Conservation (phyloP, 2,888 invertebrate species). For the Allacma fusca region DNA sequence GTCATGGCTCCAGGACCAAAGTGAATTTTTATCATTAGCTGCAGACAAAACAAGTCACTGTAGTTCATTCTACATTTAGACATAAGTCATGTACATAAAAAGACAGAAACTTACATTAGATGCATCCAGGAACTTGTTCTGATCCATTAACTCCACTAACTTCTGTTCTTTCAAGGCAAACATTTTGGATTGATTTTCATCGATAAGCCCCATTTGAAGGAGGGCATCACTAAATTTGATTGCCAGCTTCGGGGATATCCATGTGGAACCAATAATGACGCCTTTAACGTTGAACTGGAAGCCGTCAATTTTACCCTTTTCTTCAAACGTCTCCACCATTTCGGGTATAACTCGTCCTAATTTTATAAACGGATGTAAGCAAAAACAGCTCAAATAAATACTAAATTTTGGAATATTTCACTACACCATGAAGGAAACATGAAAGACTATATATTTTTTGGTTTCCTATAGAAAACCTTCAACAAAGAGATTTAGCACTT, state of each 20-base stretch:
- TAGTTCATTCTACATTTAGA: too few species aligned
- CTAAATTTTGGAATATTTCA: too few species aligned
- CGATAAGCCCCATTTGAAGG: slow-evolving; percentile 77
- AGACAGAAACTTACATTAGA: too few species aligned
- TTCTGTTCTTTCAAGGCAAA: slow-evolving; percentile 71
- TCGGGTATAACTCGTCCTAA: slow-evolving; percentile 61
- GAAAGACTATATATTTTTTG: not conserved
- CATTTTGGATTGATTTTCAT: slow-evolving; percentile 63
- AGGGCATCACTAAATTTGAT: slow-evolving; percentile 76
- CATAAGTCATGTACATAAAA: too few species aligned
- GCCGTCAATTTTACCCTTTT: slow-evolving; percentile 67
- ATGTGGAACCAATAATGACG: slow-evolving; percentile 74
- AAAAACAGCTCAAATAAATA: too few species aligned
- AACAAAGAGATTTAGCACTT: too few species aligned
- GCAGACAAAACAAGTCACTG: not conserved
- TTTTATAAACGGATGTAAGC: too few species aligned
- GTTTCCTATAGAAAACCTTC: not conserved
- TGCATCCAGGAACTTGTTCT: slow-evolving; percentile 65
- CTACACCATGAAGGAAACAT: too few species aligned
- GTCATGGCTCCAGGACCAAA: not conserved
- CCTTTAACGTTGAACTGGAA: slow-evolving; percentile 71
- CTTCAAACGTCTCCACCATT: slow-evolving; percentile 73
- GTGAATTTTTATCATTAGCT: not conserved
- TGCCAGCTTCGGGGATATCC: slow-evolving; percentile 69
- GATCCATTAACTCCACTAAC: slow-evolving; percentile 71